Evolutionary conservation across 2,113 vertebrate species (phyloP), one percentile per base, ranked within the genome.

Genomic region (Sturnus vulgaris): DNA sequence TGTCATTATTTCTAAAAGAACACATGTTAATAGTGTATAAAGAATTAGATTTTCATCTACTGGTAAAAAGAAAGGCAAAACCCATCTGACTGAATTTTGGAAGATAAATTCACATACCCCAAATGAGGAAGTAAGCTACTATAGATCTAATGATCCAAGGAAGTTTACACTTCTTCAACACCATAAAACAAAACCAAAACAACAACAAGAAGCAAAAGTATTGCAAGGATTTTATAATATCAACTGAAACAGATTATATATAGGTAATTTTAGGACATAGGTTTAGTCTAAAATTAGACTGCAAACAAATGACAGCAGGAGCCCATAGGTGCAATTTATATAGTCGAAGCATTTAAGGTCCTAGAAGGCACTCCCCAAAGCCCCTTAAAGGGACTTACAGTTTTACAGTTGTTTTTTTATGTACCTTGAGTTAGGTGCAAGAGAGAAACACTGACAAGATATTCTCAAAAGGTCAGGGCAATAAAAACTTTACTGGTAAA

Each of bases 121-220:
- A 65, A 76, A 64, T 33, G 19, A 55, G 9, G 35, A 87, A 81
- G 16, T 0, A 66, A 73, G 8, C 11, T 63, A 31, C 21, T 57
- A 23, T 0, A 0, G 11, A 76, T 37, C 24, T 57, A 20, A 0
- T 0, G 15, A 76, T 37, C 24, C 18, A 77, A 40, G 15, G 22
- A n/a, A 69, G 5, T 46, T 82, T 66, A 35, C 0, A 0, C 16
- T 31, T 77, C 63, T 68, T 53, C 28, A 72, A 37, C 5, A 37
- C 37, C 37, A 37, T 25, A 0, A 37, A 31, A 66, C 44, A 56
- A 15, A 35, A 42, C 44, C 31, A 55, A 22, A n/a, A 28, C 35
- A 73, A 14, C 10, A 56, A n/a, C 39, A 30, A 52, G 17, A 53
- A 53, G 28, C 50, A 35, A 50, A 37, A 15, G 0, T 1, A 56